Evolutionary conservation across 2,888 invertebrate genomes (phyloP), one percentile per base, ranked within the genome.

Genomic region (Cataglyphis altisquamis): DNA sequence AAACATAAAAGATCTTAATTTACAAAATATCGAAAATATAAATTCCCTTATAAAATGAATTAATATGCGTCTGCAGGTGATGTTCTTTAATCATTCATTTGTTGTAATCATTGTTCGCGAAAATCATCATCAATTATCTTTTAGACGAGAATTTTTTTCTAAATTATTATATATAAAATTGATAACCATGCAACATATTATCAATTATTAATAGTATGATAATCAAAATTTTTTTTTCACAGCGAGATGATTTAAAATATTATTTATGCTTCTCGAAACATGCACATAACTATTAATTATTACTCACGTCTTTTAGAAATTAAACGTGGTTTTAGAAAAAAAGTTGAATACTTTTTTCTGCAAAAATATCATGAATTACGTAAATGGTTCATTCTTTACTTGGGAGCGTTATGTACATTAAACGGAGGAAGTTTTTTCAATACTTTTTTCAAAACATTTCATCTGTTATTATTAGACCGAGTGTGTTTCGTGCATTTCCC

Each of bases 41-140:
- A 21, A 9, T 62, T 45, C 8, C 15, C 32, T 74, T 74, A 12
- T 32, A 74, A 74, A 9, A 21, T 62, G 12, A n/a, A 60, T 60
- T 9, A 73, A 75, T 12, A 41, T 18, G 29, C 29, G 36, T 25
- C 12, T 55, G 39, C 39, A 29, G 39, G 15, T 25, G 64, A 48
- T 48, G 25, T 75, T 25, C 25, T 77, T 66, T 77, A 39, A 39
- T 45, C 25, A 77, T 66, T 64, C 8, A 25, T 75, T 75, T 39
- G 12, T 52, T 12, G 36, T 21, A 32, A 62, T n/a, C 3, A 6
- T 32, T 52, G 4, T 45, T n/a, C 39, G 25, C 25, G n/a, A 39
- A 39, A 36, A 64, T 62, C n/a, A 73, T 41, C 39, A 41, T 74
- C n/a, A 4, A 48, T n/a, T 73, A 18, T 32, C 9, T 3, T 12